phyloP scores from a whole-genome alignment of 2,888 invertebrate genomes.

The Cephus pulcher region DNA sequence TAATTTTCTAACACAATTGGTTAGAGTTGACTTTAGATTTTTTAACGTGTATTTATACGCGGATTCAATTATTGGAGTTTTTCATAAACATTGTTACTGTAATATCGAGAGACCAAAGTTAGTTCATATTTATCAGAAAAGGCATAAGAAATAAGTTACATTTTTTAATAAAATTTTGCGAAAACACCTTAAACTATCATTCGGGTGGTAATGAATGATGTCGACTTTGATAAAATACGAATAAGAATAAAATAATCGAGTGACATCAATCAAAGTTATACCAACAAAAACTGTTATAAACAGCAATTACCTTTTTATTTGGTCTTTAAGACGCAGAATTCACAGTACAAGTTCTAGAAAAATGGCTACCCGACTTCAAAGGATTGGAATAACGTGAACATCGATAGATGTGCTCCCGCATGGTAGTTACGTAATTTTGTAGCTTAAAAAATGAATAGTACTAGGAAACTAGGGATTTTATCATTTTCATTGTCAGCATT shows the following conservation, averaged over 20 bases:
- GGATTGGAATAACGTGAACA: neutral
- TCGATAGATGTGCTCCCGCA: neutral
- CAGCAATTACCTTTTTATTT: neutral
- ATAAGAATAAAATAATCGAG: neutral
- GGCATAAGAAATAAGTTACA: neutral
- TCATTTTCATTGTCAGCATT: neutral
- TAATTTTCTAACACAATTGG: neutral
- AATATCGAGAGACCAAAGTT: neutral
- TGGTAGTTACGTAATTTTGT: neutral
- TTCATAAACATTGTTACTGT: neutral
- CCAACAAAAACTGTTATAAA: neutral
- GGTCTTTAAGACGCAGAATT: neutral
- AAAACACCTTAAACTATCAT: neutral
- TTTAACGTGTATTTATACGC: neutral
- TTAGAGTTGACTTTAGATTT: neutral
- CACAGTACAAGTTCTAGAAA: neutral
- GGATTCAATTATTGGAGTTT: neutral
- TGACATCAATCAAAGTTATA: neutral
- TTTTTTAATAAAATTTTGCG: neutral
- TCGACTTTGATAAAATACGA: neutral
- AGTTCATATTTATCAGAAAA: neutral
- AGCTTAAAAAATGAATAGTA: neutral
- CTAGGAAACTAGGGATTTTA: neutral
- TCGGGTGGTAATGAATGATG: neutral
- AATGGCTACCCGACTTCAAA: neutral